Evolutionary conservation across 2,113 vertebrate species (phyloP), one percentile per base, ranked within the genome.

Genomic region (Catharus fuscescens): DNA sequence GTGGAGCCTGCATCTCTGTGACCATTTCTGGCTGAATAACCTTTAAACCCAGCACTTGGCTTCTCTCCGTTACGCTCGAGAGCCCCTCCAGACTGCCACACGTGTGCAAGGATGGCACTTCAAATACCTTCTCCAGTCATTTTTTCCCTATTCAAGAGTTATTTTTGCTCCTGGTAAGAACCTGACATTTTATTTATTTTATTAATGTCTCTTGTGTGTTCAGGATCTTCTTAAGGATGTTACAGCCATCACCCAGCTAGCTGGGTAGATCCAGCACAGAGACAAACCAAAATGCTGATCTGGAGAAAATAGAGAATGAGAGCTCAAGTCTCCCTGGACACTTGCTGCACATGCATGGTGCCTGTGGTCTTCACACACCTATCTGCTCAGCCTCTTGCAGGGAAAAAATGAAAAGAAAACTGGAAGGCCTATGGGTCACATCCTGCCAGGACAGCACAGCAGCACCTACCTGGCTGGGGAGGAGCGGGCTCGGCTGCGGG

Each of bases 391-490:
- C 31, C 45, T 54, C 71, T 64, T 0, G 0, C 28, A 38, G 24
- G 26, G 14, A 18, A 59, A 64, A 40, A 56, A 40, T 4, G 6
- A 42, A 52, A 64, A 4, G 20, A n/a, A n/a, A 80, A 3, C 11
- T 1, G 6, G 23, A 66, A 26, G 2, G 12, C 11, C 32, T 23
- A 10, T 0, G 2, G 9, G 36, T 48, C 31, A 36, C 50, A 28
- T 1, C 14, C 54, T 38, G 18, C 32, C 48, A 8, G 18, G 25
- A 14, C 12, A 16, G 28, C 11, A n/a, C 38, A 26, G 5, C 24
- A 7, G 76, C 71, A 91, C 98, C 88, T 57, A 99, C 99, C 99
- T 96, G 98, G 70, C 47, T 96, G 96, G 4, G 94, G 66, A 26
- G 98, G 86, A 48, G 95, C 4, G 1, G 65, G 72, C 8, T 99